Evolutionary conservation across 64 coral and sea anemone genomes (phyloP).

Genomic region (Acropora yongei): DNA sequence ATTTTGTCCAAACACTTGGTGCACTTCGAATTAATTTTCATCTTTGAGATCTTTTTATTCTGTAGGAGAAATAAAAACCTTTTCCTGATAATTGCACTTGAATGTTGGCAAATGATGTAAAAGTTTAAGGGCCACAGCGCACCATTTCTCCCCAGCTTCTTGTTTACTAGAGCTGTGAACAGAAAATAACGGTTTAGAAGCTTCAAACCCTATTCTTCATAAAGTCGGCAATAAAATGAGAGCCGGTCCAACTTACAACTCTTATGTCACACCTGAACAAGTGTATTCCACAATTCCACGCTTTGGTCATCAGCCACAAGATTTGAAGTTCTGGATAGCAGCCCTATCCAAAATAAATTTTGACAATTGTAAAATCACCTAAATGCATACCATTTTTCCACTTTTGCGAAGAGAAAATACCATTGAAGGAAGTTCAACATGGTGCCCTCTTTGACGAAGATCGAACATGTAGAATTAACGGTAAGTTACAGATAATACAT

Average conservation of each 20-base stretch:
- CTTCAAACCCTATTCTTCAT: too few species aligned
- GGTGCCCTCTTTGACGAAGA: too few species aligned
- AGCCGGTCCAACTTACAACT: too few species aligned
- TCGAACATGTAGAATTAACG: too few species aligned
- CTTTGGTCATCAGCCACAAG: constrained; percentile 98
- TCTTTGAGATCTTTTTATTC: not conserved
- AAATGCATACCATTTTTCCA: too few species aligned
- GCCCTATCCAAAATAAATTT: constrained; percentile 39
- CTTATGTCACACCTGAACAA: constrained; percentile 70
- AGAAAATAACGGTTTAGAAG: not conserved
- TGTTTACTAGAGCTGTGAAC: constrained; percentile 61
- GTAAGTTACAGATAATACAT: too few species aligned
- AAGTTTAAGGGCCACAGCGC: constrained; percentile 85
- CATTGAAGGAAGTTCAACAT: too few species aligned
- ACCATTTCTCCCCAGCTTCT: constrained; percentile 95
- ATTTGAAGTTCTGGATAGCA: constrained; percentile 91
- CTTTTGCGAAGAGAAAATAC: too few species aligned
- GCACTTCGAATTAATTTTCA: too few species aligned
- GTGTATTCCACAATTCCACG: constrained; percentile 98
- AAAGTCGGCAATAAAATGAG: too few species aligned
- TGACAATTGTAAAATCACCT: not conserved
- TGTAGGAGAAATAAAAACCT: constrained; percentile 46
- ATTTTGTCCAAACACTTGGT: too few species aligned
- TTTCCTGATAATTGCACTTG: constrained; percentile 89
- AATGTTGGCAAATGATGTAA: constrained; percentile 83